These are phyloP conservation scores for Harpalus rufipes DNA, from an alignment of 2,888 invertebrate species.

Conservation along the genomic window DNA sequence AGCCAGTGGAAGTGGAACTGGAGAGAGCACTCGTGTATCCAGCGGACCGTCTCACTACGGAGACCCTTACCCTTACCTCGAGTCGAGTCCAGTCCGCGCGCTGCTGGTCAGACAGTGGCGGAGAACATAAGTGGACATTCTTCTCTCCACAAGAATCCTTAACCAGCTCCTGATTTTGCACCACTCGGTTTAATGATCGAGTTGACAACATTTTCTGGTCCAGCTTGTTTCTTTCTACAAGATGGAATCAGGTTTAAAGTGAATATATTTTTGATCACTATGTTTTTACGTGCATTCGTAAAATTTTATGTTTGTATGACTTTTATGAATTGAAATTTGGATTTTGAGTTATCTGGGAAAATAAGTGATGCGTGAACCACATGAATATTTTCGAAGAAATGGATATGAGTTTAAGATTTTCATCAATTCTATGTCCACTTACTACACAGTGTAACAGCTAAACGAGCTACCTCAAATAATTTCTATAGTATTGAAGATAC, in stretches of 20 bases:
- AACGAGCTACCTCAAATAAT: too few relatives aligned
- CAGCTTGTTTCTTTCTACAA: not conserved
- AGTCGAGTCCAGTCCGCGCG: not conserved
- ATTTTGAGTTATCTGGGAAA: too few relatives aligned
- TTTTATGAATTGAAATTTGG: not conserved
- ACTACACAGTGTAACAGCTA: too few relatives aligned
- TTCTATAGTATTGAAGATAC: too few relatives aligned
- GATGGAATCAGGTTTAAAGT: not conserved
- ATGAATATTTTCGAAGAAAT: too few relatives aligned
- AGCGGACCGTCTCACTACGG: not conserved
- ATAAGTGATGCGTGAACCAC: too few relatives aligned
- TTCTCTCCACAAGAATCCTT: not conserved
- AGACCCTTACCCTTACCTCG: constrained; percentile 9
- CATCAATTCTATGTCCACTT: too few relatives aligned
- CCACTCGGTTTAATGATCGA: constrained; percentile 18
- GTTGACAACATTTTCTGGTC: constrained; percentile 1
- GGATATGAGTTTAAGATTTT: too few relatives aligned
- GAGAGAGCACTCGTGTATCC: constrained; percentile 10
- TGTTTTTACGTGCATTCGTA: not conserved
- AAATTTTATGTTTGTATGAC: not conserved
- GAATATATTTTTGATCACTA: not conserved
- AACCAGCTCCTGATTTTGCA: constrained; percentile 7
- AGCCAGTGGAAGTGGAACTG: constrained; percentile 18
- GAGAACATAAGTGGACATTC: constrained; percentile 19
- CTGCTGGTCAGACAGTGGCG: constrained; percentile 16